Conservation (phyloP, 2,113 vertebrate genomes). For the Panthera tigris region DNA sequence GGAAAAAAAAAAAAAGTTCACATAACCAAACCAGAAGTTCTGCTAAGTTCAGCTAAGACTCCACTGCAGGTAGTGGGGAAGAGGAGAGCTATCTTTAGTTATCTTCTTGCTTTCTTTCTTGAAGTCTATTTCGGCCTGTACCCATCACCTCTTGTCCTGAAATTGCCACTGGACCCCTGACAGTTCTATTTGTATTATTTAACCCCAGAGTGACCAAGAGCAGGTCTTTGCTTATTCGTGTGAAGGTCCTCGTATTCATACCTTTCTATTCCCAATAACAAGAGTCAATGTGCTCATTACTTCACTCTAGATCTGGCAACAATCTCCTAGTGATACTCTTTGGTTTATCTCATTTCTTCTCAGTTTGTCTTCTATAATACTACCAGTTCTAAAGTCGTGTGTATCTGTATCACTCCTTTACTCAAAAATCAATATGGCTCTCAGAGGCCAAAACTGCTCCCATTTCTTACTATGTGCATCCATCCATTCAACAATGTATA, state of each 20-base stretch:
- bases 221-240: not conserved
- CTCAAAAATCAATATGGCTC: not conserved
- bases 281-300: not conserved
- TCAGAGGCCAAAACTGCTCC: slow-evolving; percentile 3
- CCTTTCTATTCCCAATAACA: not conserved
- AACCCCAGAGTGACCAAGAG: not conserved
- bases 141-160: not conserved
- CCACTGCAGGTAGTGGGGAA: not conserved
- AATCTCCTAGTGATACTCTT: not conserved
- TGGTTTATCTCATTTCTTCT: not conserved
- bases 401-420: not conserved
- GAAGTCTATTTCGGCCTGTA: not conserved
- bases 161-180: not conserved
- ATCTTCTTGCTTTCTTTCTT: not conserved
- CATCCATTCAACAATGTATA: not conserved
- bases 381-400: not conserved
- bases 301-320: not conserved
- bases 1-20: not conserved
- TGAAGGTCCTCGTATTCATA: not conserved
- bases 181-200: not conserved
- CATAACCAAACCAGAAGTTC: not conserved
- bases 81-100: not conserved
- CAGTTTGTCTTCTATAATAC: not conserved
- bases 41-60: not conserved
- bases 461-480: not conserved